A percentile compares a stretch with the other conserved stretches of the same genome.
Evolutionary conservation across 2,113 vertebrate species (phyloP).

Genomic region (Hippolais icterina): DNA sequence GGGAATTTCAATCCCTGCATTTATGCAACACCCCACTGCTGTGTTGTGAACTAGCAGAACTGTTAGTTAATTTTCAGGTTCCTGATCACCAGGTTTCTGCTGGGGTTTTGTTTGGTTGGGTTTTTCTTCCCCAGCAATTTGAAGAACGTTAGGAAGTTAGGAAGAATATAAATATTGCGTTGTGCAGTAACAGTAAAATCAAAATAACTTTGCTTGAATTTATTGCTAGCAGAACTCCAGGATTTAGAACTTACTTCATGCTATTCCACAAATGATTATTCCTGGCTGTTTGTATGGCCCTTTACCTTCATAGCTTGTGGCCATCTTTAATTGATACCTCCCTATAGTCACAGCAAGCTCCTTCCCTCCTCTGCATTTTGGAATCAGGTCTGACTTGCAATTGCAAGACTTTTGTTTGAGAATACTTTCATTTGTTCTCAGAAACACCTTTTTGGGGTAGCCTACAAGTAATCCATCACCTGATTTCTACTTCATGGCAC

Average conservation of each 20-base stretch:
- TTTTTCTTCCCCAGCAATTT: background rate
- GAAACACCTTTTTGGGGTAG: background rate
- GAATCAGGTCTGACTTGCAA: background rate
- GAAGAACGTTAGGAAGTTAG: background rate
- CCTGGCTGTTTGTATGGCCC: background rate
- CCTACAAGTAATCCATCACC: background rate
- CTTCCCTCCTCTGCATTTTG: background rate
- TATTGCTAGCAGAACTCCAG: background rate
- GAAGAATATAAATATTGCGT: background rate
- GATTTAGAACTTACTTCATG: background rate
- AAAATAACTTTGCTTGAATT: background rate
- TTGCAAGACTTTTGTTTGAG: background rate
- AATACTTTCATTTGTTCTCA: conserved; percentile 8
- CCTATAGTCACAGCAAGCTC: background rate
- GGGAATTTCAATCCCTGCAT: background rate
- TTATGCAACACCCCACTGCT: background rate
- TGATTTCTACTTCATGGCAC: background rate
- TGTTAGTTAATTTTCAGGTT: background rate
- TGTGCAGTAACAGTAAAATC: background rate
- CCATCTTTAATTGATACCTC: background rate
- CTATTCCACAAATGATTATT: background rate
- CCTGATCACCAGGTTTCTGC: background rate
- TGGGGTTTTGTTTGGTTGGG: too few species aligned
- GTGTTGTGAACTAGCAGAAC: background rate
- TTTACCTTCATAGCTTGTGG: background rate